Evolutionary conservation across 2,888 invertebrate genomes (phyloP).

Genomic region (Drosophila conformis): DNA sequence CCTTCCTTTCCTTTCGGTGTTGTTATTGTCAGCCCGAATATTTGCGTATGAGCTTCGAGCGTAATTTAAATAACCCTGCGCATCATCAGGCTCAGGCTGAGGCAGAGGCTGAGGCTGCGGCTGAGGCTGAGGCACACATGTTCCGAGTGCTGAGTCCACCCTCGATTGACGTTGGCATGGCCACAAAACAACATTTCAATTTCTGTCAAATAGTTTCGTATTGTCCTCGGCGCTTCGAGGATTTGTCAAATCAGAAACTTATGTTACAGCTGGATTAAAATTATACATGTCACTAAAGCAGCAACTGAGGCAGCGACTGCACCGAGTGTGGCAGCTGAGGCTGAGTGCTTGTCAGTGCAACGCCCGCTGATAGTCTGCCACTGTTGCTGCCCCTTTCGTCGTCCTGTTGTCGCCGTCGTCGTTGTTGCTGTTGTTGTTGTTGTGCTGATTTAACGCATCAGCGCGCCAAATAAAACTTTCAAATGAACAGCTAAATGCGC

Average conservation of each 20-base stretch:
- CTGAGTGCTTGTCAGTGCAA: constrained; percentile 39
- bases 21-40: constrained; percentile 30
- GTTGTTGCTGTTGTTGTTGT: constrained; percentile 49
- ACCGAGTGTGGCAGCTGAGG: constrained; percentile 27
- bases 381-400: constrained; percentile 35
- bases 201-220: constrained; percentile 77
- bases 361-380: constrained; percentile 27
- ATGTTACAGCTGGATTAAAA: constrained; percentile 84
- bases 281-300: constrained; percentile 74
- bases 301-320: constrained; percentile 16
- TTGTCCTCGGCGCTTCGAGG: constrained; percentile 52
- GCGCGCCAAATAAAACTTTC: constrained; percentile 82
- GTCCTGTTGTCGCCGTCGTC: not conserved
- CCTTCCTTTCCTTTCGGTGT: not conserved
- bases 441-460: constrained; percentile 84
- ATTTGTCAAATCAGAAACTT: constrained; percentile 82
- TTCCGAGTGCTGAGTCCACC: constrained; percentile 43
- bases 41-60: constrained; percentile 65
- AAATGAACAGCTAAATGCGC: constrained; percentile 84
- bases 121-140: not conserved
- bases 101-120: not conserved
- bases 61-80: constrained; percentile 62
- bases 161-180: constrained; percentile 61
- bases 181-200: constrained; percentile 76
- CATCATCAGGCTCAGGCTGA: not conserved